phyloP scores from a whole-genome alignment of 2,797 vertebrate genomes.

The Coendou prehensilis region DNA sequence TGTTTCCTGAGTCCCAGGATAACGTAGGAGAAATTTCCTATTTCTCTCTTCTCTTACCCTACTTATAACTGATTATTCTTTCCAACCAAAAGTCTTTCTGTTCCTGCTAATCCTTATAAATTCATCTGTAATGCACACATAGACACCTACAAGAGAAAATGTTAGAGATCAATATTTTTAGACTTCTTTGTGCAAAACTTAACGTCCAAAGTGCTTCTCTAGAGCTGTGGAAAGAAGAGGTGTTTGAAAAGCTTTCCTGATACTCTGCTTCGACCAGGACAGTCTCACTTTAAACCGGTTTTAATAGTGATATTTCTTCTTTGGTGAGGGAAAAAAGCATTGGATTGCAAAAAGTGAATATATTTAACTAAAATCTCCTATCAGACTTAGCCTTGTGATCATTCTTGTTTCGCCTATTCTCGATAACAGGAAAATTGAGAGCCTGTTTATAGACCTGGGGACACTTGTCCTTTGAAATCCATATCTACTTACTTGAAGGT shows the following conservation, averaged over 20 bases:
- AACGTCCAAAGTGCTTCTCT: not conserved
- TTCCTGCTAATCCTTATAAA: not conserved
- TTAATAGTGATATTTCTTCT: not conserved
- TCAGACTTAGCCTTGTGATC: not conserved
- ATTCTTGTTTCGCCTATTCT: not conserved
- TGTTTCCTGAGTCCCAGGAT: not conserved
- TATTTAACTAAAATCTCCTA: not conserved
- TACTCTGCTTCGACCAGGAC: not conserved
- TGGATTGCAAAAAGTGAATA: not conserved
- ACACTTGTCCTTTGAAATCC: conserved; percentile 14
- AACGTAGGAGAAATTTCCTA: not conserved
- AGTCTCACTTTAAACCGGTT: not conserved
- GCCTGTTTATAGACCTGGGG: conserved; percentile 46
- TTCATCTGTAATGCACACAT: not conserved
- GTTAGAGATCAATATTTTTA: not conserved
- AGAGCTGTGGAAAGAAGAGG: not conserved
- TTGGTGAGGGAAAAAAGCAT: not conserved
- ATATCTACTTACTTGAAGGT: conserved; percentile 36
- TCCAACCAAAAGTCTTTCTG: not conserved
- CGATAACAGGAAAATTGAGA: conserved; percentile 30
- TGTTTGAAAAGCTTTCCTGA: not conserved
- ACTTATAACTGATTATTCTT: not conserved
- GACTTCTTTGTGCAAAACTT: not conserved
- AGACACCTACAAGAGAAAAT: not conserved
- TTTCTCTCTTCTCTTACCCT: not conserved